Conservation (phyloP, 2,888 invertebrate genomes). For the Xestia sexstrigata region DNA sequence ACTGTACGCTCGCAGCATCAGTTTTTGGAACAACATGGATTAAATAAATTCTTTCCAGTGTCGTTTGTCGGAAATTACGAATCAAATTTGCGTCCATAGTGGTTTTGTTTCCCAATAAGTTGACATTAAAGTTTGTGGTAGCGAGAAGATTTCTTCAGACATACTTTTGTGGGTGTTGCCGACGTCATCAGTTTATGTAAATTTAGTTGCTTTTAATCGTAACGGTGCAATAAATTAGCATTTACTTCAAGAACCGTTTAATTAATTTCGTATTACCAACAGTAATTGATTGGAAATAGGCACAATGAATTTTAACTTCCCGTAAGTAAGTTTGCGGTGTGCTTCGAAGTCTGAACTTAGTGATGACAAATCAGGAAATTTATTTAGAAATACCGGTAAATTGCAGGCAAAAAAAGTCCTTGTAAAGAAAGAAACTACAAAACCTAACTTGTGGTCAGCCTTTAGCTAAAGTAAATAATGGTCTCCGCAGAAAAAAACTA, state of each 20-base stretch:
- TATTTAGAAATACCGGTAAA: constrained; percentile 2
- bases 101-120: constrained; percentile 74
- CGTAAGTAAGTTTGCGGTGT: background rate
- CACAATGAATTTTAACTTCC: background rate
- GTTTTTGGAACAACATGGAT: constrained; percentile 85
- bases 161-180: constrained; percentile 37
- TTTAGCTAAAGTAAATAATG: constrained; percentile 14
- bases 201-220: constrained; percentile 23
- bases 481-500: background rate
- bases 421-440: background rate
- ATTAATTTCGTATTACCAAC: background rate
- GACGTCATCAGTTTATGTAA: constrained; percentile 20
- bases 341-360: background rate
- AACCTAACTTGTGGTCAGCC: background rate
- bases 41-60: constrained; percentile 83
- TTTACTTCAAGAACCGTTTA: constrained; percentile 18
- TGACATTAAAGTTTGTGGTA: constrained; percentile 67
- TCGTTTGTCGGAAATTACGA: constrained; percentile 80
- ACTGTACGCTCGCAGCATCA: constrained; percentile 82
- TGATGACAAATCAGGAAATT: background rate
- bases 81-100: constrained; percentile 76
- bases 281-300: background rate
- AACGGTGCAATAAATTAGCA: constrained; percentile 13
- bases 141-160: constrained; percentile 46
- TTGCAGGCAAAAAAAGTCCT: fast-evolving